Base-by-base conservation (phyloP, 1,140 invertebrate genomes). In the Cotesia glomerata region DNA sequence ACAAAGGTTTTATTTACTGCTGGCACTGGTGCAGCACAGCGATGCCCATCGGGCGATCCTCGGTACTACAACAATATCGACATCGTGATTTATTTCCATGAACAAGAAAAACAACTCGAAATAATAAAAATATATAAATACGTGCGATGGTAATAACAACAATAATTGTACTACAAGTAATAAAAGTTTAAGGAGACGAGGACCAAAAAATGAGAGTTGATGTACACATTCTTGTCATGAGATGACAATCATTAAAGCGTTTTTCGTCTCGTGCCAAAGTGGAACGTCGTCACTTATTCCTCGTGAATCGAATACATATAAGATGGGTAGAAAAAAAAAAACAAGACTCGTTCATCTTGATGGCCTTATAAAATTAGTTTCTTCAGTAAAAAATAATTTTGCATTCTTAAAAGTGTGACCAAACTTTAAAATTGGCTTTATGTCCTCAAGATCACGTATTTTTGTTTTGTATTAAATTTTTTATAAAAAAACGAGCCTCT, bases 231-330 rank as follows among this genome's bases (percentile, higher is more conserved):
- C 70, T 39, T 49, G 39, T 66, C 35, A 45, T 65, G 18, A 45
- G 18, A 66, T 58, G 32, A 66, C 51, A 72, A 65, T 72, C 64
- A 67, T 72, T 72, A 72, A 67, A 61, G 51, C 11, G 64, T 49
- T 59, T 61, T 67, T 59, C n/a, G 34, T 35, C 9, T 66, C 52
- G 49, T 39, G 35, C 54, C 52, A 66, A 65, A 66, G 63, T 72
- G 63, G 34, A 65, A 39, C 54, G 52, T 72, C 63, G 49, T 72
- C 63, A 72, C 70, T 72, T 61, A 32, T 64, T 64, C 62, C 7
- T 64, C 62, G 18, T 64, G 34, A 64, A 64, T 32, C 34, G 18
- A 18, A 39, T 13, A 59, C 16, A 36, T 26, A 39, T 70, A 3
- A 36, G 45, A 64, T 32, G 64, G 61, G 39, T 35, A 56, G 11